Conservation (phyloP, 1,140 invertebrate genomes). For the Caenorhabditis elegans region WBcel235 BX284604.4:9726001-9726500, state of each 20-base stretch:
- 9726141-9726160: not conserved
- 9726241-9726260: not conserved
- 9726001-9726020: too few relatives aligned
- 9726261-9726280: too few relatives aligned
- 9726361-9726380: too few relatives aligned
- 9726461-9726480: not conserved
- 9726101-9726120: not conserved
- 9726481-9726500: not conserved
- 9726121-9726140: not conserved
- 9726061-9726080: too few relatives aligned
- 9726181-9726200: conserved; percentile 27
- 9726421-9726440: not conserved
- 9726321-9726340: not conserved
- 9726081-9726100: too few relatives aligned
- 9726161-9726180: not conserved
- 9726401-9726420: too few relatives aligned
- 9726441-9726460: conserved; percentile 11
- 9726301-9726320: not conserved
- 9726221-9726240: conserved; percentile 19
- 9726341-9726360: too few relatives aligned
- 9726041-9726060: too few relatives aligned
- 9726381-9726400: too few relatives aligned
- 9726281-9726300: not conserved
- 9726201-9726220: not conserved
- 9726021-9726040: too few relatives aligned